phyloP scores from a whole-genome alignment of 2,113 vertebrate genomes.

The Pterocles orientalis region DNA sequence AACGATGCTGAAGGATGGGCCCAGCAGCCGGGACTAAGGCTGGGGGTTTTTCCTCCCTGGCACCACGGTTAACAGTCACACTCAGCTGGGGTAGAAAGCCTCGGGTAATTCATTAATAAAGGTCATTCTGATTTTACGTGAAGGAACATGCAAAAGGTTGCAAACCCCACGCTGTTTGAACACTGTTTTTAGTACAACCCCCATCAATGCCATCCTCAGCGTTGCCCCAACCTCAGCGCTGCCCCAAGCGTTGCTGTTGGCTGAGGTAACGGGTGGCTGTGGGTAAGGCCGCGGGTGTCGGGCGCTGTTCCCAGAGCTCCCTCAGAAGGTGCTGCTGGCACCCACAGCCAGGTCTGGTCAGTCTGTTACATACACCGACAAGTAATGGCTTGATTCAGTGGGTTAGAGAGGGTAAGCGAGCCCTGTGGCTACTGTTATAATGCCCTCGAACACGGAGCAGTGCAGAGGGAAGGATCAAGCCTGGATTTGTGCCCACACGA shows the following conservation, averaged over 20 bases:
- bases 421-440: fast-evolving
- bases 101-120: fast-evolving
- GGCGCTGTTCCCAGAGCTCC: fast-evolving
- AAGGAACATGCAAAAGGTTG: fast-evolving
- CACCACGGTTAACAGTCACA: fast-evolving
- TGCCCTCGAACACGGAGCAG: not conserved
- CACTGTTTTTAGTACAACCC: fast-evolving
- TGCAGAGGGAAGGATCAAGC: not conserved
- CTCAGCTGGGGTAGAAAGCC: fast-evolving
- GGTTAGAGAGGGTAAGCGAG: not conserved
- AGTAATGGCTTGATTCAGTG: not conserved
- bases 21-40: not conserved
- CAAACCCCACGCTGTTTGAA: fast-evolving
- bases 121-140: not conserved
- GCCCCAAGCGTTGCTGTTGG: fast-evolving
- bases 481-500: fast-evolving
- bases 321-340: not conserved
- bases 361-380: fast-evolving
- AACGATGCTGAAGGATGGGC: too few species aligned
- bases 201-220: fast-evolving
- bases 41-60: fast-evolving
- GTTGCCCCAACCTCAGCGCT: fast-evolving
- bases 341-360: fast-evolving
- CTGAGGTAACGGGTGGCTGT: fast-evolving
- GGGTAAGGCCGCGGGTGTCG: fast-evolving